Evolutionary conservation across 2,888 invertebrate genomes (phyloP), one percentile per base, ranked within the genome.

Genomic region (Drosophila maculinotata): DNA sequence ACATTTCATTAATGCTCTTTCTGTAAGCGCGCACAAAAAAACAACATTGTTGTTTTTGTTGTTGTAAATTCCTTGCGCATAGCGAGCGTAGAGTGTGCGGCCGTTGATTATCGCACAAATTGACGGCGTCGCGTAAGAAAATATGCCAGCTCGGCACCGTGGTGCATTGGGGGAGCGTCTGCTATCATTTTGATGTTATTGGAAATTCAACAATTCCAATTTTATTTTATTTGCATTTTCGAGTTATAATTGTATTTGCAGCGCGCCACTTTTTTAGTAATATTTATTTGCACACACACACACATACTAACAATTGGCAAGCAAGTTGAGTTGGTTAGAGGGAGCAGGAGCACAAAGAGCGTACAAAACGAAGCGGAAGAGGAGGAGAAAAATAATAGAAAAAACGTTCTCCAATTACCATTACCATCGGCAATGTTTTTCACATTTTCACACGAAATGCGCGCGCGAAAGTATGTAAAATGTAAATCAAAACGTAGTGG

Each of bases 341-440:
- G 48, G 79, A 79, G 79, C 52, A 67, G 73, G 53, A 68, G 67
- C 65, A 76, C 79, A 76, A 85, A 88, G 76, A 76, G 70, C 57
- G 75, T 69, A 79, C 64, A 72, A 87, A 83, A 86, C 75, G 79
- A 82, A 81, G 86, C 87, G 87, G 84, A 83, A 86, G 81, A 80
- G 77, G 84, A 80, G 81, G 85, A 82, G 82, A 86, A 88, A 88
- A 83, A 83, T 87, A 87, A 74, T 74, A 79, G 75, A 81, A 88
- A 89, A 85, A 87, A 78, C 85, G 87, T 89, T 89, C 90, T 87
- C 85, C 89, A 90, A 89, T 90, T 89, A 90, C 81, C 84, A 87
- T 89, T 86, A 90, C 78, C 79, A 75, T 70, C 74, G 74, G 69
- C 76, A 82, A 84, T 78, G 82, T 79, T 86, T 81, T 88, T 78